Percentiles rank a stretch among this genome's conserved stretches.
Evolutionary conservation across 1,140 invertebrate species (phyloP).

Genomic region (Hyphantria cunea): DNA sequence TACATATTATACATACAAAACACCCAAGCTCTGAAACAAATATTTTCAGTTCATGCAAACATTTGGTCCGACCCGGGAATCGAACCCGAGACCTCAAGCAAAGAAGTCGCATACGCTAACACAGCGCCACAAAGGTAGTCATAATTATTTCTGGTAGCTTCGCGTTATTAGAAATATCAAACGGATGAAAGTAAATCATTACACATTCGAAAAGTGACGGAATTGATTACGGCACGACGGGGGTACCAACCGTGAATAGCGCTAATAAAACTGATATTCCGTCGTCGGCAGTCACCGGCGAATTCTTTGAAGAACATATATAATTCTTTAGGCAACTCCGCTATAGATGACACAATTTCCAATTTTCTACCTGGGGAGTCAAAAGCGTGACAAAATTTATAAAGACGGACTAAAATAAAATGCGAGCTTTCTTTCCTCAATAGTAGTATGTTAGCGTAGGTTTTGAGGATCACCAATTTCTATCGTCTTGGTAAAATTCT

Average conservation of each 20-base stretch:
- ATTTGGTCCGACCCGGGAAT: too few relatives aligned
- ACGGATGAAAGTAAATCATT: not conserved
- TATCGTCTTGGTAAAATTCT: constrained; percentile 76
- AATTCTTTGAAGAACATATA: constrained; percentile 55
- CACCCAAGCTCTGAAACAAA: too few relatives aligned
- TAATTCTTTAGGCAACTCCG: constrained; percentile 59
- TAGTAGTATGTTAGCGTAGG: constrained; percentile 67
- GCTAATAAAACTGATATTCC: constrained; percentile 41
- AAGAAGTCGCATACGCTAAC: too few relatives aligned
- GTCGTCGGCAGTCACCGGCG: constrained; percentile 6
- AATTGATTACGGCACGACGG: constrained; percentile 26
- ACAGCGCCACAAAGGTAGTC: too few relatives aligned
- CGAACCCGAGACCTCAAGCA: too few relatives aligned
- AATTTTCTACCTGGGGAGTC: constrained; percentile 75
- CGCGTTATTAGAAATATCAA: not conserved
- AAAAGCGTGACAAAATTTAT: constrained; percentile 76
- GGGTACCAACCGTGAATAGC: constrained; percentile 22
- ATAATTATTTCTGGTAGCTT: too few relatives aligned
- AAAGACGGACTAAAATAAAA: constrained; percentile 71
- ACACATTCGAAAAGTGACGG: constrained; percentile 24
- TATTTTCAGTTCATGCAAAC: too few relatives aligned
- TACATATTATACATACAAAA: too few relatives aligned
- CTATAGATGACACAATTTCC: constrained; percentile 72
- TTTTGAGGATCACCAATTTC: constrained; percentile 71
- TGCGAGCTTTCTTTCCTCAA: constrained; percentile 67